These are phyloP conservation scores for Anorthoa munda DNA, from an alignment of 2,888 invertebrate species.

Conservation along the genomic window DNA sequence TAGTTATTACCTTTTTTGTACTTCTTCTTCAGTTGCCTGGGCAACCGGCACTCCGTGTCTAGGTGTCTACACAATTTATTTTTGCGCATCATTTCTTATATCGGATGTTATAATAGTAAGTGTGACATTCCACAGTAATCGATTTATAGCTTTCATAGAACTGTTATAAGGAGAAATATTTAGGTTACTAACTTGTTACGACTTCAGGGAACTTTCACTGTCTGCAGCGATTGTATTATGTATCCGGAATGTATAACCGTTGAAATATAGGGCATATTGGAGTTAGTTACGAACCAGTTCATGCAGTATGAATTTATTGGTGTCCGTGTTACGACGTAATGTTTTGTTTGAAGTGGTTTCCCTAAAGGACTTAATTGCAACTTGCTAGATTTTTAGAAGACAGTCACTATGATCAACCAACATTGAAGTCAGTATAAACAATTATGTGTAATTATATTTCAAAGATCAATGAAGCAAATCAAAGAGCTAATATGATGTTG, in stretches of 20 bases:
- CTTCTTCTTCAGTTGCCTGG: not conserved
- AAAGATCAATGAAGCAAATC: too few relatives aligned
- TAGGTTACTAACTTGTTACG: constrained; percentile 25
- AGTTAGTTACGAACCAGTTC: not conserved
- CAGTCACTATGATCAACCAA: not conserved
- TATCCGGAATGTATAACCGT: constrained; percentile 18
- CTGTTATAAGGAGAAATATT: constrained; percentile 17
- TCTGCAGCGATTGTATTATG: constrained; percentile 19
- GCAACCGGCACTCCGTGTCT: not conserved
- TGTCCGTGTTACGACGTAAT: not conserved
- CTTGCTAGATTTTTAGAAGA: not conserved
- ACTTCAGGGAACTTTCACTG: constrained; percentile 49
- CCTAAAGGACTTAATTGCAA: not conserved
- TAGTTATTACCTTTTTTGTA: too few relatives aligned
- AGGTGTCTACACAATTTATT: not conserved
- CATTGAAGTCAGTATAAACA: too few relatives aligned
- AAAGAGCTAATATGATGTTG: not conserved
- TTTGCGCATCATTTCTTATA: not conserved
- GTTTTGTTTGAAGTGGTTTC: not conserved
- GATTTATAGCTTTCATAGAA: constrained; percentile 34
- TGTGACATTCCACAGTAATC: constrained; percentile 17
- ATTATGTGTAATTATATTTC: too few relatives aligned
- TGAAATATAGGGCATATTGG: constrained; percentile 21
- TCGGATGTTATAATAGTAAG: not conserved
- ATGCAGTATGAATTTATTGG: constrained; percentile 14